Evolutionary conservation across 2,113 vertebrate species (phyloP).

Genomic region (Chloebia gouldiae): DNA sequence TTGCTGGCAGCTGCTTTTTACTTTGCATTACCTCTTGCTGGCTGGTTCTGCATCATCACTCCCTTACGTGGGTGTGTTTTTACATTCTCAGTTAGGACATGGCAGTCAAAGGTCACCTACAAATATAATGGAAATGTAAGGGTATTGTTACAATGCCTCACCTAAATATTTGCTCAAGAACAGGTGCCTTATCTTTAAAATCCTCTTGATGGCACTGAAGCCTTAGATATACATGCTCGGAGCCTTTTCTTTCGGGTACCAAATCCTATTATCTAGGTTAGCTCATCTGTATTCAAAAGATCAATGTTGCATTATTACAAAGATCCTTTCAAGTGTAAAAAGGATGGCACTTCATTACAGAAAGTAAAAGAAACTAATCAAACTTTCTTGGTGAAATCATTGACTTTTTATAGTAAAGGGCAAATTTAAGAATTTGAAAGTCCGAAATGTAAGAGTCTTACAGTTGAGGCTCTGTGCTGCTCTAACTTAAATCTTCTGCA

Average conservation of each 20-base stretch:
- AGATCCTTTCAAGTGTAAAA: constrained; percentile 89
- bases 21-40: neutral
- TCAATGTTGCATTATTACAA: constrained; percentile 89
- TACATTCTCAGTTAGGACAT: neutral
- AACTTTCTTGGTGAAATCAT: constrained; percentile 86
- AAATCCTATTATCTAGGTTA: constrained; percentile 85
- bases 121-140: neutral
- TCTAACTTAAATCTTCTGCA: constrained; percentile 37
- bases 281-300: constrained; percentile 89
- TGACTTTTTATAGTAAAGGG: constrained; percentile 88
- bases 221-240: constrained; percentile 28
- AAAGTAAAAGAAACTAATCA: constrained; percentile 89
- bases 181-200: constrained; percentile 26
- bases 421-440: constrained; percentile 83
- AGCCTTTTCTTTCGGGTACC: constrained; percentile 45
- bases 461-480: constrained; percentile 53
- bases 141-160: neutral
- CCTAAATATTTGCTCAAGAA: neutral
- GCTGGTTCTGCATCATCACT: neutral
- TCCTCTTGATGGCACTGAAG: constrained; percentile 79
- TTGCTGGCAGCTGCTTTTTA: neutral
- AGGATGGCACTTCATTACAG: constrained; percentile 87
- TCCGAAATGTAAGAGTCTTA: constrained; percentile 70
- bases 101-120: neutral
- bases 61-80: neutral